Percentiles rank a stretch among this genome's conserved stretches.
These are phyloP conservation scores for Papilio xuthus DNA, from an alignment of 1,140 invertebrate genomes.

Conservation along the genomic window DNA sequence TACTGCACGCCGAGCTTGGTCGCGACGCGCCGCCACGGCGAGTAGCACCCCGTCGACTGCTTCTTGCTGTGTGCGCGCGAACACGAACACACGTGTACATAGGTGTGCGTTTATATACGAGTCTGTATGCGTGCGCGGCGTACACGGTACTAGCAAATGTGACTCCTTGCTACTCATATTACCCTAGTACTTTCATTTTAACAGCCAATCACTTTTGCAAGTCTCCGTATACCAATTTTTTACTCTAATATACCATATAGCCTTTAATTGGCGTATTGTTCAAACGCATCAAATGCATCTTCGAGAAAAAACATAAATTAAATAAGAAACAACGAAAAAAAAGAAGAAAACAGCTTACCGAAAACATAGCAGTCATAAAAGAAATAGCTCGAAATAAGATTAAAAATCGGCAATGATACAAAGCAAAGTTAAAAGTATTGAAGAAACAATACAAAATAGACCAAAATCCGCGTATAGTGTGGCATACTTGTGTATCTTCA, in stretches of 20 bases:
- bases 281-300: slow-evolving; percentile 7
- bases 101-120: slow-evolving; percentile 45
- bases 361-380: slow-evolving; percentile 15
- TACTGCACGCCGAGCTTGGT: slow-evolving; percentile 96
- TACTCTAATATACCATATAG: background rate
- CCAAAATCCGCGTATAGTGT: slow-evolving; percentile 54
- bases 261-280: background rate
- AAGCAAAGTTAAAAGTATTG: slow-evolving; percentile 52
- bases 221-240: background rate
- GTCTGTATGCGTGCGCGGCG: slow-evolving; percentile 19
- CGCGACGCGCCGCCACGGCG: slow-evolving; percentile 94
- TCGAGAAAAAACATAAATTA: slow-evolving; percentile 10
- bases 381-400: slow-evolving; percentile 28
- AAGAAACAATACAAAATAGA: slow-evolving; percentile 47
- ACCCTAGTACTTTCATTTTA: background rate
- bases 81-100: slow-evolving; percentile 57
- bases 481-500: slow-evolving; percentile 78
- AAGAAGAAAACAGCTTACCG: slow-evolving; percentile 30
- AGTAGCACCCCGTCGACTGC: slow-evolving; percentile 86
- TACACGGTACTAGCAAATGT: slow-evolving; percentile 25
- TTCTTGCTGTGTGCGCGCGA: slow-evolving; percentile 82
- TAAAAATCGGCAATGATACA: slow-evolving; percentile 47
- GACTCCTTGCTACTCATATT: background rate
- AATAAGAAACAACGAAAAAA: slow-evolving; percentile 13
- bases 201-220: slow-evolving; percentile 26